Conservation (phyloP, 1,140 invertebrate species). For the Megalopta genalis region DNA sequence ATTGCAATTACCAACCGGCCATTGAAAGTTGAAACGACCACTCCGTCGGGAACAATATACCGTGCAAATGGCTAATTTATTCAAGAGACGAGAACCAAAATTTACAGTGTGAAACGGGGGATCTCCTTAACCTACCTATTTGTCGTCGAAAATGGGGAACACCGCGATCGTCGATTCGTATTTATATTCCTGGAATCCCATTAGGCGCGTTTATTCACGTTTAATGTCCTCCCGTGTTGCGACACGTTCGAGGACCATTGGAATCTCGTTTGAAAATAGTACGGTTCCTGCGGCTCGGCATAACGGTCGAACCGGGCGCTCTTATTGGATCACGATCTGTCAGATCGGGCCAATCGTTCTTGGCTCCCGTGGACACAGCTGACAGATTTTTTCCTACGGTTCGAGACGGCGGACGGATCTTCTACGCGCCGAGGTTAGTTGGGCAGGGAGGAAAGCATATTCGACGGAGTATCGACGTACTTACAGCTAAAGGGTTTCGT, state of each 20-base stretch:
- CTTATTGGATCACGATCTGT: constrained; percentile 10
- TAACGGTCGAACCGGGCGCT: not conserved
- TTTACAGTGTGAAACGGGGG: not conserved
- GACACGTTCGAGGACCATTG: not conserved
- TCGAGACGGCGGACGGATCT: not conserved
- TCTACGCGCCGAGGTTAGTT: not conserved
- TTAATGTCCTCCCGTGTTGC: not conserved
- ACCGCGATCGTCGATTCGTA: not conserved
- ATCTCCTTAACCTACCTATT: not conserved
- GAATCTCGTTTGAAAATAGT: not conserved
- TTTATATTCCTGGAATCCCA: not conserved
- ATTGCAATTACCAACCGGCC: no score
- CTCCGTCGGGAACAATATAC: not conserved
- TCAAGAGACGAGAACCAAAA: not conserved
- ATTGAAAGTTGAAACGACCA: no score
- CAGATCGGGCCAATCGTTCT: constrained; percentile 5
- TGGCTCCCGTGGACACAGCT: not conserved
- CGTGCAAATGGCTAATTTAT: not conserved
- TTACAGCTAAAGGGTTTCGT: constrained; percentile 29
- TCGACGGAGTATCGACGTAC: constrained; percentile 2
- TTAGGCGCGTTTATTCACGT: not conserved
- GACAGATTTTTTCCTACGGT: not conserved
- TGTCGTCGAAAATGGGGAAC: not conserved
- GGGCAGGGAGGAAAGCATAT: not conserved
- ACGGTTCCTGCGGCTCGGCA: not conserved